phyloP scores from a whole-genome alignment of 2,113 vertebrate species.

The Fregata magnificens region DNA sequence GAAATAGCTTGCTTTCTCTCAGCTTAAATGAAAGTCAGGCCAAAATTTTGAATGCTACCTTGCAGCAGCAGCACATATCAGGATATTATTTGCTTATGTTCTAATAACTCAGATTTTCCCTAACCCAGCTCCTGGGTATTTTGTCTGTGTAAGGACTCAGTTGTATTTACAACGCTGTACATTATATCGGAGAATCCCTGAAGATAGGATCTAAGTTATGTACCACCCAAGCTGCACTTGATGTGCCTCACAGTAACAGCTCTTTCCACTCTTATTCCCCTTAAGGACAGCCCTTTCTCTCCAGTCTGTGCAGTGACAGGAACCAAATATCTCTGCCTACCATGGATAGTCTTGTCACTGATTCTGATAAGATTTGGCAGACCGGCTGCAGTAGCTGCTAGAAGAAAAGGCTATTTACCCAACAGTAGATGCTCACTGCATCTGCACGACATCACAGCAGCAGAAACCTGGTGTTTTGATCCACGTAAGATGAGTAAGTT shows the following conservation, averaged over 20 bases:
- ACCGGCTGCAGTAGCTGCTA: neutral
- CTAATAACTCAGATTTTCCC: neutral
- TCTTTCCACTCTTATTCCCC: neutral
- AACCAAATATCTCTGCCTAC: neutral
- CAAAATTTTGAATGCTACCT: neutral
- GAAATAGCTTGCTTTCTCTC: neutral
- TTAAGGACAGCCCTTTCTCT: neutral
- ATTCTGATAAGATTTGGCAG: slow-evolving; percentile 3
- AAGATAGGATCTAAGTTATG: neutral
- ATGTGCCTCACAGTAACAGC: neutral
- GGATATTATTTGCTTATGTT: neutral
- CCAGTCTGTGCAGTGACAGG: neutral
- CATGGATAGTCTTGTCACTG: neutral
- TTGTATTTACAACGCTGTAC: neutral
- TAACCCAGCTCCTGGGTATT: neutral
- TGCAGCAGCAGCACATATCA: neutral
- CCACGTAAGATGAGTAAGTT: neutral
- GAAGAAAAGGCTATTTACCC: neutral
- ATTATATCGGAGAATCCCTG: neutral
- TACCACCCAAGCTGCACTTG: neutral
- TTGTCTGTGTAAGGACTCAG: neutral
- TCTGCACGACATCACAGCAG: neutral
- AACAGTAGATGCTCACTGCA: neutral
- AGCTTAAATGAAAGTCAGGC: neutral
- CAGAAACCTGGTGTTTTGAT: neutral